A percentile compares a stretch with the other conserved stretches of the same genome.
Conservation (phyloP, 2,797 vertebrate species). For the Arnoldichthys spilopterus region DNA sequence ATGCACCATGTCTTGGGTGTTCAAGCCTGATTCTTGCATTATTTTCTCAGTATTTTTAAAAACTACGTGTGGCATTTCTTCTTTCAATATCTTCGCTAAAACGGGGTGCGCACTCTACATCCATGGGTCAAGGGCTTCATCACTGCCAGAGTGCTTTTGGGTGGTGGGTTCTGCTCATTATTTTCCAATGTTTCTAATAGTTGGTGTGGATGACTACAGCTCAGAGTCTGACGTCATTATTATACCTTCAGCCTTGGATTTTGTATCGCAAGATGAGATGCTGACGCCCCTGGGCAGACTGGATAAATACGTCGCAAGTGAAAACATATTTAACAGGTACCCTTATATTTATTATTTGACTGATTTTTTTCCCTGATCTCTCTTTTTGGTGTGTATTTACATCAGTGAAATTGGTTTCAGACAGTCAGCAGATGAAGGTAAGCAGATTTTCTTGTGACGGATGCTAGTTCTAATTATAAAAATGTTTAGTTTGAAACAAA, state of each 20-base stretch:
- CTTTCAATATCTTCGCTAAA: constrained; percentile 2
- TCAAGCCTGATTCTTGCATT: neutral
- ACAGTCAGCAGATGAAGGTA: neutral
- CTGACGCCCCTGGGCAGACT: constrained; percentile 89
- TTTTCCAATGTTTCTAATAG: constrained; percentile 88
- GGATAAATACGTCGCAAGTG: constrained; percentile 91
- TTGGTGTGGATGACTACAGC: constrained; percentile 92
- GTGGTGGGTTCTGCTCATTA: constrained; percentile 72
- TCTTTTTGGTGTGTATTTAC: neutral
- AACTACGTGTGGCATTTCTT: no score
- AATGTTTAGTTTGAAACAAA: neutral
- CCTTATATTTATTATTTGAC: neutral
- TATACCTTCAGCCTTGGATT: constrained; percentile 92
- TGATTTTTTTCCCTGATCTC: neutral
- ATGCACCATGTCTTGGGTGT: no score
- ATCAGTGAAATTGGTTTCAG: neutral
- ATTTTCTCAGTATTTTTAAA: neutral
- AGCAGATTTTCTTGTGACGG: neutral
- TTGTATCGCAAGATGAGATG: constrained; percentile 93
- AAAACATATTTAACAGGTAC: constrained; percentile 92
- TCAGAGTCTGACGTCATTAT: constrained; percentile 92
- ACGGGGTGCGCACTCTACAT: neutral
- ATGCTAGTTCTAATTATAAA: neutral
- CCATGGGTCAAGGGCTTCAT: constrained; percentile 5
- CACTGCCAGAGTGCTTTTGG: constrained; percentile 55